Conservation (phyloP, 2,888 invertebrate genomes). For the Nysson spinosus region DNA sequence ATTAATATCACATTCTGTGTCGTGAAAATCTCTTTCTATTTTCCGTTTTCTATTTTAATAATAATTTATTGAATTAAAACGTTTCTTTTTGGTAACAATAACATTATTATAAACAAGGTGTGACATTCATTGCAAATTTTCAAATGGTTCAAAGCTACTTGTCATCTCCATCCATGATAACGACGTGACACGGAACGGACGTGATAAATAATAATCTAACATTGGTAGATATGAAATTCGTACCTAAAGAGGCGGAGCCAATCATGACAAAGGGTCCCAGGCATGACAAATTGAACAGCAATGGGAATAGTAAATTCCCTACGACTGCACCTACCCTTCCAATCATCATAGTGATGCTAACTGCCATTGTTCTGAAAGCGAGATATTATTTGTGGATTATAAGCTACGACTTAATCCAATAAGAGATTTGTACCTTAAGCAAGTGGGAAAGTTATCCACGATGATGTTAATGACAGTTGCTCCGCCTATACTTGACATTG, state of each 20-base stretch:
- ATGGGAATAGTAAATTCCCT: conserved; percentile 86
- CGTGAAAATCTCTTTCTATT: no score
- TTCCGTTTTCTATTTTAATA: no score
- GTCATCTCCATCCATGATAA: no score
- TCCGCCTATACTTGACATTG: conserved; percentile 78
- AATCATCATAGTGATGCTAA: conserved; percentile 85
- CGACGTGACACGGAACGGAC: no score
- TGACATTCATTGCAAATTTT: no score
- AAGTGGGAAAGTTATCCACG: conserved; percentile 74
- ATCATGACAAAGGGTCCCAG: conserved; percentile 86
- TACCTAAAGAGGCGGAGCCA: conserved; percentile 81
- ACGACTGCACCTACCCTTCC: conserved; percentile 85
- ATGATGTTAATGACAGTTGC: conserved; percentile 79
- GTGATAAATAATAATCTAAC: not conserved
- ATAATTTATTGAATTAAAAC: no score
- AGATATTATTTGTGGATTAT: not conserved
- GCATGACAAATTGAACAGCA: conserved; percentile 84
- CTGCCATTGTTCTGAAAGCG: conserved; percentile 83
- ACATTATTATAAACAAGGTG: no score
- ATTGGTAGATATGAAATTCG: conserved; percentile 5
- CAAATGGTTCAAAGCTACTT: no score
- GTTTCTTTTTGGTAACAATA: no score
- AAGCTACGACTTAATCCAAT: not conserved
- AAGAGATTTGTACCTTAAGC: conserved; percentile 62
- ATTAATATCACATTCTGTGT: no score